phyloP scores from a whole-genome alignment of 1,140 invertebrate species.

The Neodiprion fabricii region DNA sequence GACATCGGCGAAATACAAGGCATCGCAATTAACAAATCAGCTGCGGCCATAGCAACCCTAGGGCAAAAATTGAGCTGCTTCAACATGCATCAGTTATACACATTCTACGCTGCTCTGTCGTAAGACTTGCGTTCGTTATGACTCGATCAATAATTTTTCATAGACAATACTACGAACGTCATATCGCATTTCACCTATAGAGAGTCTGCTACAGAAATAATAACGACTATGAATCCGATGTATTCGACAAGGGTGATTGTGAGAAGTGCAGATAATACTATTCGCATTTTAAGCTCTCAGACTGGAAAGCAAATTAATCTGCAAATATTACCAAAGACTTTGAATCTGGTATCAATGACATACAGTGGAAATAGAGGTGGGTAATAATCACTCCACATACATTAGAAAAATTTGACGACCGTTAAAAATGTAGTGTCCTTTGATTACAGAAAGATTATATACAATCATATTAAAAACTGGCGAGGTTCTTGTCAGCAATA shows the following conservation, averaged over 20 bases:
- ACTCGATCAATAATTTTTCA: constrained; percentile 4
- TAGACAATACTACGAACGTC: too few relatives aligned
- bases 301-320: constrained; percentile 32
- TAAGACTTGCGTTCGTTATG: constrained; percentile 15
- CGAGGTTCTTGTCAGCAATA: constrained; percentile 32
- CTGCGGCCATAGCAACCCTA: constrained; percentile 25
- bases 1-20: constrained; percentile 26
- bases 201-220: constrained; percentile 21
- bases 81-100: constrained; percentile 36
- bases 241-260: constrained; percentile 30
- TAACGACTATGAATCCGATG: constrained; percentile 31
- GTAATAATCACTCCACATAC: constrained; percentile 6
- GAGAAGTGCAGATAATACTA: constrained; percentile 31
- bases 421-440: not conserved
- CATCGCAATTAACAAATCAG: constrained; percentile 24
- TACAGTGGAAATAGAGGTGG: constrained; percentile 33
- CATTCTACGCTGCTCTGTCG: constrained; percentile 38
- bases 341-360: constrained; percentile 24
- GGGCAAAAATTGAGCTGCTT: constrained; percentile 32
- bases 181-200: constrained; percentile 23
- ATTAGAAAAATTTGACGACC: constrained; percentile 12
- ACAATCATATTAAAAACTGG: constrained; percentile 32
- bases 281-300: constrained; percentile 31
- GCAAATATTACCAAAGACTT: constrained; percentile 29
- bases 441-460: constrained; percentile 29